Evolutionary conservation across 2,888 invertebrate genomes (phyloP), one percentile per base, ranked within the genome.

Genomic region (Catotricha subobsoleta): DNA sequence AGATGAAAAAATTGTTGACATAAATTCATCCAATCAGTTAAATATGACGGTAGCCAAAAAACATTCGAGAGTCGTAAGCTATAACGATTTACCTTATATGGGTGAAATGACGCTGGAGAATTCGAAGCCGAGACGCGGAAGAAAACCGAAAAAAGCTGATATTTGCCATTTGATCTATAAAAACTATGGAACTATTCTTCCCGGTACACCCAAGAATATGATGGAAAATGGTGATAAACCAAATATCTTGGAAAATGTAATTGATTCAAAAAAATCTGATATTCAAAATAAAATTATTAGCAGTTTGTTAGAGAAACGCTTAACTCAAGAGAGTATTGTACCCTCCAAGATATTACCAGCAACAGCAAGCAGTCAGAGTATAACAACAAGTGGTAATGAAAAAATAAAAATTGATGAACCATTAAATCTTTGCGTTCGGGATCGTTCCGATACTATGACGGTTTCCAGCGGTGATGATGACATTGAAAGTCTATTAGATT

Each of bases 131-230:
- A 64, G 87, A 28, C 68, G 90, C 45, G 88, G 88, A 0, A 67
- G 88, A 15, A 90, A 90, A 54, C 90, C 88, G 0, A 88, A 88
- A 56, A 88, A 90, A 58, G 86, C 88, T 0, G 88, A 88, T 54
- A 90, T 90, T 48, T 88, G 88, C 48, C 88, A 88, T 54, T 64
- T 88, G 33, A 88, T 88, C 49, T 87, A 88, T 54, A 88, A 88
- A 57, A 88, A 88, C 58, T 88, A 88, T 55, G 88, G 87, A 3
- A 87, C 84, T 0, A 81, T 86, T 12, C 72, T 83, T 39, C 82
- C 83, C 0, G 80, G 80, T 0, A 67, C 66, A 25, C 67, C 67
- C 34, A 25, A 39, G n/a, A n/a, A n/a, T 9, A 44, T 47, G 10
- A 60, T 60, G 41, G 58, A 64, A 27, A 28, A 27, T 10, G 13